Conservation (phyloP, 2,888 invertebrate species). For the Sphecodes monilicornis region DNA sequence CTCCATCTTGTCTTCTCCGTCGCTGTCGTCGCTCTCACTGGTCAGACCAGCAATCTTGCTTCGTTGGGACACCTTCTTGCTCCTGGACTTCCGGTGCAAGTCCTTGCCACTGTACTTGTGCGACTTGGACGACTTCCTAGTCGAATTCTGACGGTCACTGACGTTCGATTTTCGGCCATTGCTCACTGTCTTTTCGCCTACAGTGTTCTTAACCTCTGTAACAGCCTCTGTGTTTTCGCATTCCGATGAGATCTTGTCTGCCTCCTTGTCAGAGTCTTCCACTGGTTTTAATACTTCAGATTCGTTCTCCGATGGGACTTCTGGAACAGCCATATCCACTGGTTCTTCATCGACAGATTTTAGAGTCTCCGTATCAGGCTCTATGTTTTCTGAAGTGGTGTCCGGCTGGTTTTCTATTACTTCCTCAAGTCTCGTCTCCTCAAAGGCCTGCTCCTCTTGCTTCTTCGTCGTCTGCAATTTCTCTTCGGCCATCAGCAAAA, state of each 20-base stretch:
- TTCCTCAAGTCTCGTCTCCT: background rate
- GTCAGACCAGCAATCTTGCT: slow-evolving; percentile 49
- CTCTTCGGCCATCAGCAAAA: slow-evolving; percentile 37
- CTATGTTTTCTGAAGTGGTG: slow-evolving; percentile 23
- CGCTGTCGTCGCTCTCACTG: slow-evolving; percentile 71
- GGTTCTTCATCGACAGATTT: slow-evolving; percentile 74
- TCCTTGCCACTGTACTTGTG: slow-evolving; percentile 41
- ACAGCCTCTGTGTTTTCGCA: slow-evolving; percentile 28
- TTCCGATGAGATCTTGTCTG: slow-evolving; percentile 26
- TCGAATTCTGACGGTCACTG: slow-evolving; percentile 8
- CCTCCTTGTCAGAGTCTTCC: slow-evolving; percentile 23
- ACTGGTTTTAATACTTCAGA: slow-evolving; percentile 4
- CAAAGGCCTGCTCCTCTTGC: background rate
- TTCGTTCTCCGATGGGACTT: slow-evolving; percentile 35
- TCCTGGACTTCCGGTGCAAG: slow-evolving; percentile 40
- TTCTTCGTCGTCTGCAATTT: slow-evolving; percentile 2
- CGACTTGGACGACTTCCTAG: slow-evolving; percentile 31
- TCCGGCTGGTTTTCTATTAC: background rate
- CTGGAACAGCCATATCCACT: background rate
- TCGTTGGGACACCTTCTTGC: slow-evolving; percentile 32
- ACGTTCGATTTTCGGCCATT: slow-evolving; percentile 5
- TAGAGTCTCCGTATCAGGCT: slow-evolving; percentile 72
- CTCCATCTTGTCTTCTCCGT: slow-evolving; percentile 71
- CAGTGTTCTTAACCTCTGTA: background rate
- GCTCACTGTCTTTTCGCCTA: background rate